phyloP scores from a whole-genome alignment of 2,888 invertebrate species.

The Coenonympha glycerion region DNA sequence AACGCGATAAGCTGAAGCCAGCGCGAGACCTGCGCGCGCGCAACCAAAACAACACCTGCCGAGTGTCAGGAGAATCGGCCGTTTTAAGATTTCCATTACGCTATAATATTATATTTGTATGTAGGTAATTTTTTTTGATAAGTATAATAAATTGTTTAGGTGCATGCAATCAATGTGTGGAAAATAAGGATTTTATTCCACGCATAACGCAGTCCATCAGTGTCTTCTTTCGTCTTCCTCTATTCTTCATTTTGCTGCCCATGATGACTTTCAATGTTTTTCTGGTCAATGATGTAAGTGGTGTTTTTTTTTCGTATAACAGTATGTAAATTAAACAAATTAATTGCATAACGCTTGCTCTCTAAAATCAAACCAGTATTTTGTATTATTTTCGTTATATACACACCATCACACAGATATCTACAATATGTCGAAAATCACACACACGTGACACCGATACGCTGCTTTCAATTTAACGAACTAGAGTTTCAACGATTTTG shows the following conservation, averaged over 20 bases:
- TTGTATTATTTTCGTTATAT: not conserved
- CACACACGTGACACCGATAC: not conserved
- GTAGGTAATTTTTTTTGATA: too few species aligned
- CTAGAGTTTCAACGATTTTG: not conserved
- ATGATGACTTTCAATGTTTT: too few species aligned
- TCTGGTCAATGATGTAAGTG: not conserved
- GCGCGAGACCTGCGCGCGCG: not conserved
- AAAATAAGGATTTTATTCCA: too few species aligned
- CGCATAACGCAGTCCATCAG: too few species aligned
- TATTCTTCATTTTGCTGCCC: too few species aligned
- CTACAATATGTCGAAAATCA: not conserved
- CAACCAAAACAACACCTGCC: not conserved
- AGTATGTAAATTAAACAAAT: not conserved
- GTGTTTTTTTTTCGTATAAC: not conserved
- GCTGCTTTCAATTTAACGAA: not conserved
- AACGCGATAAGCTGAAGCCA: not conserved
- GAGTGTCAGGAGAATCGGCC: not conserved
- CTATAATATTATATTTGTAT: too few species aligned
- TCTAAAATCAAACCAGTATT: not conserved
- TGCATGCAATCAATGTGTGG: too few species aligned
- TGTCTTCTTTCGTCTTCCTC: too few species aligned
- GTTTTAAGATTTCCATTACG: too few species aligned
- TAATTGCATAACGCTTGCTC: not conserved
- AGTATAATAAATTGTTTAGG: too few species aligned
- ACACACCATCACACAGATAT: not conserved